Conservation (phyloP, 2,113 vertebrate genomes). For the Ciconia stormi region DNA sequence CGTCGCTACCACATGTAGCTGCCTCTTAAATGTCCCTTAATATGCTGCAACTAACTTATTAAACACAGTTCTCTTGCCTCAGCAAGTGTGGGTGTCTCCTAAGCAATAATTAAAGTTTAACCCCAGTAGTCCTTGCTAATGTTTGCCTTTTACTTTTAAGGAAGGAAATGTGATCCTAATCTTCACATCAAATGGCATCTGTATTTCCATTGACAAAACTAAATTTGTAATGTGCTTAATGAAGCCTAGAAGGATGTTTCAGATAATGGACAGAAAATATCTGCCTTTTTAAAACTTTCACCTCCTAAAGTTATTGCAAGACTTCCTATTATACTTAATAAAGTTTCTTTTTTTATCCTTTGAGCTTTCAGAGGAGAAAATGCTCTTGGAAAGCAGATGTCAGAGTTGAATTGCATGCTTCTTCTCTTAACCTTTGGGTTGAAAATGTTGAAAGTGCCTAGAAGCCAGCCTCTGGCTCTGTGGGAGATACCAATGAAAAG, state of each 20-base stretch:
- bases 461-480: not conserved
- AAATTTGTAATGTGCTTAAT: not conserved
- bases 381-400: not conserved
- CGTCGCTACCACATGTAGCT: not conserved
- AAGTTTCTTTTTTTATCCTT: not conserved
- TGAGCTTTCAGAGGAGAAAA: not conserved
- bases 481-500: not conserved
- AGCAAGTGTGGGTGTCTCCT: not conserved
- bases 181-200: not conserved
- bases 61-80: not conserved
- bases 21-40: not conserved
- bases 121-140: not conserved
- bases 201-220: not conserved
- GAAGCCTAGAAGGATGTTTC: not conserved
- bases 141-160: conserved; percentile 9
- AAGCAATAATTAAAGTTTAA: not conserved
- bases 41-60: not conserved
- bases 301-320: not conserved
- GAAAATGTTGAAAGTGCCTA: not conserved
- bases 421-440: not conserved
- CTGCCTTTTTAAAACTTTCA: not conserved
- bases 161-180: conserved; percentile 16
- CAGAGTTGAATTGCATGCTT: not conserved
- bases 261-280: not conserved
- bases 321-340: not conserved